phyloP scores from a whole-genome alignment of 2,113 vertebrate genomes.

The Chaenocephalus aceratus region DNA sequence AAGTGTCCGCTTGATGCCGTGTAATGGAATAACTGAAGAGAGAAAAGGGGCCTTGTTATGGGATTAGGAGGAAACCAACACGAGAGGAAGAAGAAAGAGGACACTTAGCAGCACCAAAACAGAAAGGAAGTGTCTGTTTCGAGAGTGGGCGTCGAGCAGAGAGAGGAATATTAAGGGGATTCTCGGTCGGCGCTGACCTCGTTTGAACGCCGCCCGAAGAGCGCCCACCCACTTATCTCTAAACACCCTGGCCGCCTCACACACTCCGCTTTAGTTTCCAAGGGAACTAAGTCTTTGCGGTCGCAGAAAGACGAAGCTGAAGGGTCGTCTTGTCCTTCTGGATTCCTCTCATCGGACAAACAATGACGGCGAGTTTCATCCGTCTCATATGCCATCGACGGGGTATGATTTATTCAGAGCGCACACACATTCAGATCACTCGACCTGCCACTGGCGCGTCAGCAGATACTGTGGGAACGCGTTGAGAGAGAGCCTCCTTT shows the following conservation, averaged over 20 bases:
- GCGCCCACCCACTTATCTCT: conserved; percentile 45
- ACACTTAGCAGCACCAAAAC: not conserved
- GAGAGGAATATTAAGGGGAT: conserved; percentile 16
- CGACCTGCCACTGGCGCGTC: conserved; percentile 23
- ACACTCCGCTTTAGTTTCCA: conserved; percentile 45
- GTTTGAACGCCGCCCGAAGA: conserved; percentile 42
- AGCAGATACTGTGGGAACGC: conserved; percentile 3
- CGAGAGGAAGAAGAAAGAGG: not conserved
- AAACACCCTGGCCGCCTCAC: conserved; percentile 12
- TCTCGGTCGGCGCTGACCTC: conserved; percentile 37
- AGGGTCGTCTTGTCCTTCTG: conserved; percentile 12
- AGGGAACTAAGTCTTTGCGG: conserved; percentile 50
- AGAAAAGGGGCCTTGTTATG: not conserved
- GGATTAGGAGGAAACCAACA: not conserved
- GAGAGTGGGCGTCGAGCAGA: not conserved
- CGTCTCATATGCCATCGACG: not conserved
- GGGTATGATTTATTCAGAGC: conserved; percentile 44
- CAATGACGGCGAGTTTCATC: conserved; percentile 26
- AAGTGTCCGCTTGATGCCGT: too few species aligned
- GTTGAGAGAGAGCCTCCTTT: conserved; percentile 18
- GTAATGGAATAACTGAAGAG: not conserved
- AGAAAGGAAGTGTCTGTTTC: not conserved
- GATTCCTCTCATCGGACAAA: conserved; percentile 28
- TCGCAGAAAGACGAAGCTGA: not conserved
- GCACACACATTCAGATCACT: conserved; percentile 29